Evolutionary conservation across 2,113 vertebrate genomes (phyloP), one percentile per base, ranked within the genome.

Genomic region (Vireo altiloquus): DNA sequence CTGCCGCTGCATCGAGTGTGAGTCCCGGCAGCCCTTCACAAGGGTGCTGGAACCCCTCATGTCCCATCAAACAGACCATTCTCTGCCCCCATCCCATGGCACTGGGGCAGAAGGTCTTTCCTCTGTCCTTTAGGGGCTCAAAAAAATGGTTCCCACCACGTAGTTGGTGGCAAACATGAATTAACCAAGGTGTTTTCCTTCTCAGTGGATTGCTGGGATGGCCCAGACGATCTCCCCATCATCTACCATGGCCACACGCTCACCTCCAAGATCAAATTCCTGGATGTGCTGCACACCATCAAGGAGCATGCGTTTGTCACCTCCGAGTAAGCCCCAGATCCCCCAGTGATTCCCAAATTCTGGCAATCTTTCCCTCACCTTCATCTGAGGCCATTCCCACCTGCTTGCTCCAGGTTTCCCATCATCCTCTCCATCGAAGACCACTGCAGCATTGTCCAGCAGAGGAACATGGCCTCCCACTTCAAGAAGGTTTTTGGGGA

Each of bases 401-500:
- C 56, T 70, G 10, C 22, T 53, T 56, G 47, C 40, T 64, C 61
- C 94, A 99, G 98, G 97, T 99, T 98, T 68, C 98, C 98, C 18
- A 96, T 99, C 88, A 98, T 99, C 89, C 95, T 99, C 88, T 99
- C 98, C 95, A 99, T 99, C 1, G 98, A 99, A 94, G 98, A 99
- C 92, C 98, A 99, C 97, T 99, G 98, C 98, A 99, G 98, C 33
- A 98, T 99, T 1, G 98, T 99, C 44, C 98, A 99, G 63, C 98
- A 99, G 97, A 98, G 98, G 94, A 99, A 99, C 97, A 99, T 99
- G 98, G 98, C 98, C 33, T 98, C 98, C 3, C 98, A 98, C 95
- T 99, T 99, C 76, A 98, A 98, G 96, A 99, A 99, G 95, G 98
- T 99, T 78, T 99, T 99, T 18, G 98, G 98, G 59, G 98, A 99